Conservation (phyloP, 2,113 vertebrate species). For the Datnioides undecimradiatus region DNA sequence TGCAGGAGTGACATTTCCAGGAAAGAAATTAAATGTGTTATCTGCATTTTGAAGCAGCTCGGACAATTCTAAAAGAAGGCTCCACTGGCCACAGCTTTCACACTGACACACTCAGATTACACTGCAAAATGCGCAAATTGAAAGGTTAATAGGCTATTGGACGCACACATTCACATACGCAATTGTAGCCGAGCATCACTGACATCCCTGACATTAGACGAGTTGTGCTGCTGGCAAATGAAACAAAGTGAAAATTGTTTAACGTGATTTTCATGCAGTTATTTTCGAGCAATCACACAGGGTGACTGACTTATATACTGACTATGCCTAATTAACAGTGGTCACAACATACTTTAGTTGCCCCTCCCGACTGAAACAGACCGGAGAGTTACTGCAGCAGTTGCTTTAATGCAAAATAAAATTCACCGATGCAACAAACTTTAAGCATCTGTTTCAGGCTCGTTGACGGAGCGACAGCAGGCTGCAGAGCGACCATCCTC, state of each 20-base stretch:
- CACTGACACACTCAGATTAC: not conserved
- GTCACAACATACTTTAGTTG: not conserved
- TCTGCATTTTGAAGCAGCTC: not conserved
- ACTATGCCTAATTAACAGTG: not conserved
- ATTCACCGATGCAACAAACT: conserved; percentile 9
- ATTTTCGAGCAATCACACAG: not conserved
- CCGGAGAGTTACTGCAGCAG: not conserved
- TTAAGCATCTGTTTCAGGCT: conserved; percentile 3
- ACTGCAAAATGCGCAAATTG: not conserved
- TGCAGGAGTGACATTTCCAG: not conserved
- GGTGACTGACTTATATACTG: not conserved
- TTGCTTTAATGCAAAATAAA: not conserved
- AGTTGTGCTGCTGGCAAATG: not conserved
- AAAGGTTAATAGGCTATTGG: not conserved
- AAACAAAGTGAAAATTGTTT: not conserved
- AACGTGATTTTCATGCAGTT: too few relatives aligned
- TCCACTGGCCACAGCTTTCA: not conserved
- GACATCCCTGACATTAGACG: not conserved
- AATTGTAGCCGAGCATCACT: not conserved
- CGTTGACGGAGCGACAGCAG: not conserved
- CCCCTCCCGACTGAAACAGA: not conserved
- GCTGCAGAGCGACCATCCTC: conserved; percentile 2
- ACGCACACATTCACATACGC: not conserved
- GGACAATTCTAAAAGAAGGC: too few relatives aligned
- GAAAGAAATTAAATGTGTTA: not conserved